Evolutionary conservation across 2,888 invertebrate species (phyloP).

Genomic region (Melitaea athalia): DNA sequence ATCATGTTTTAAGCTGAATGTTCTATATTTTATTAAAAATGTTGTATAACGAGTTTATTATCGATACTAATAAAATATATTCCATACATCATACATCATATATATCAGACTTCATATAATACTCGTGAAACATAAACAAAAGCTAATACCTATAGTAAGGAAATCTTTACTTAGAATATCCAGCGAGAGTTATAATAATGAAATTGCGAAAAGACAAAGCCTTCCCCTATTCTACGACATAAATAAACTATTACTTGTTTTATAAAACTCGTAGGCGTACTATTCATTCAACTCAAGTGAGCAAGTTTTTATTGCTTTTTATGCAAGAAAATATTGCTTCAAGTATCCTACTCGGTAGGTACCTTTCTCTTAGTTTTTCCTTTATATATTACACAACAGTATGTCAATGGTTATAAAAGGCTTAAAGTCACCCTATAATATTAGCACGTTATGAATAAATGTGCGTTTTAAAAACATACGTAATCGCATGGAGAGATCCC

Average conservation of each 20-base stretch:
- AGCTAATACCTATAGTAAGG: neutral
- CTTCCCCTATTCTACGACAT: constrained; percentile 20
- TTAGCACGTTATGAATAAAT: constrained; percentile 13
- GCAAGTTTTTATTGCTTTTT: constrained; percentile 33
- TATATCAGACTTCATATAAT: neutral
- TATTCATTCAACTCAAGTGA: constrained; percentile 31
- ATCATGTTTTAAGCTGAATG: no score
- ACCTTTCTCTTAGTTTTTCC: constrained; percentile 27
- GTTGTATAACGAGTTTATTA: no score
- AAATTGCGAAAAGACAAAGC: constrained; percentile 31
- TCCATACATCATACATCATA: no score
- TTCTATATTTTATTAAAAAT: no score
- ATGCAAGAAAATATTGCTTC: constrained; percentile 28
- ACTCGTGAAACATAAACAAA: neutral
- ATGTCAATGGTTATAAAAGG: constrained; percentile 25
- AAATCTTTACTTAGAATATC: neutral
- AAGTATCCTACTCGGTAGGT: constrained; percentile 27
- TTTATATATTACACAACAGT: constrained; percentile 29
- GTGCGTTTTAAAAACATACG: neutral
- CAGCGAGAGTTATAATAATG: constrained; percentile 1
- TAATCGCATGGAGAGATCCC: neutral
- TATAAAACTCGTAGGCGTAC: constrained; percentile 32
- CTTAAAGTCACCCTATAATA: constrained; percentile 24
- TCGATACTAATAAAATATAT: no score
- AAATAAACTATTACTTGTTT: constrained; percentile 28